These are phyloP conservation scores for Lepidotrigona ventralis DNA, from an alignment of 1,140 invertebrate species.

Conservation along the genomic window DNA sequence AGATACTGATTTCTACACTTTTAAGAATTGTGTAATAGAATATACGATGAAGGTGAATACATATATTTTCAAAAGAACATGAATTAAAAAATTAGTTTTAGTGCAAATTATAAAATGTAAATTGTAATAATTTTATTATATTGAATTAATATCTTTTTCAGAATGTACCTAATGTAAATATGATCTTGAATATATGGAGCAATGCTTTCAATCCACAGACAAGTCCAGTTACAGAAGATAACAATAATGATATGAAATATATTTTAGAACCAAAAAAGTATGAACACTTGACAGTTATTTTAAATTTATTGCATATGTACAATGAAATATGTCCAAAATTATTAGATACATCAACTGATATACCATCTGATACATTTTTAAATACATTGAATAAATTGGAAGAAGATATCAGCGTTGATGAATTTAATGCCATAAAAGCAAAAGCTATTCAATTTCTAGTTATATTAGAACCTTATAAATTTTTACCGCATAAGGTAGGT, in stretches of 20 bases:
- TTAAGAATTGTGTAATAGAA: slow-evolving; percentile 61
- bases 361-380: slow-evolving; percentile 70
- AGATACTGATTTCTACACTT: slow-evolving; percentile 45
- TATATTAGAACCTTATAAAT: slow-evolving; percentile 80
- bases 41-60: slow-evolving; percentile 65
- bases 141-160: slow-evolving; percentile 59
- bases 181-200: slow-evolving; percentile 79
- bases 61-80: not conserved
- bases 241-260: slow-evolving; percentile 64
- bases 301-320: slow-evolving; percentile 82
- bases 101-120: not conserved
- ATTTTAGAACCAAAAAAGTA: slow-evolving; percentile 59
- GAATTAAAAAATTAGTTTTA: not conserved
- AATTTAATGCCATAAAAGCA: slow-evolving; percentile 81
- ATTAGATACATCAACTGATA: slow-evolving; percentile 72
- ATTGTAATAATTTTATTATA: not conserved
- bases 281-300: slow-evolving; percentile 78
- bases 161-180: slow-evolving; percentile 80
- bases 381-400: slow-evolving; percentile 59
- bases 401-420: slow-evolving; percentile 55
- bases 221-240: slow-evolving; percentile 51
- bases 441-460: slow-evolving; percentile 85
- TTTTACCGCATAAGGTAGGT: slow-evolving; percentile 79
- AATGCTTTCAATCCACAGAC: slow-evolving; percentile 64
- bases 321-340: slow-evolving; percentile 80